Conservation (phyloP, 2,113 vertebrate genomes). For the Pedionomus torquatus region DNA sequence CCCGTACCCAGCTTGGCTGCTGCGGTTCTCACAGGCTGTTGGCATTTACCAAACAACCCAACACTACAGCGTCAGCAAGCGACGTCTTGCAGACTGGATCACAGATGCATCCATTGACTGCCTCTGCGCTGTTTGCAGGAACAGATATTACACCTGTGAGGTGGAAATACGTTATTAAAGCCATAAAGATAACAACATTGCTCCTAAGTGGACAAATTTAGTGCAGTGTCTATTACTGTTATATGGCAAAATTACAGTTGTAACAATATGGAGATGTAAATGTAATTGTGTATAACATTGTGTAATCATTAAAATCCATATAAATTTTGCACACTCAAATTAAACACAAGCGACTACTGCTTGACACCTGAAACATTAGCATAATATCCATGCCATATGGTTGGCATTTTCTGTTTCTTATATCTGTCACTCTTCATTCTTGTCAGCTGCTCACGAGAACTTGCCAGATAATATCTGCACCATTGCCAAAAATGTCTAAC, state of each 20-base stretch:
- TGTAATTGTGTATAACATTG: slow-evolving; percentile 48
- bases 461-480: slow-evolving; percentile 59
- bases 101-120: accelerated
- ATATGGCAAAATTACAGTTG: slow-evolving; percentile 32
- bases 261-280: slow-evolving; percentile 52
- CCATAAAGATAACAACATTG: slow-evolving; percentile 6
- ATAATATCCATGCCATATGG: slow-evolving; percentile 66
- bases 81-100: neutral
- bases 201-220: slow-evolving; percentile 28
- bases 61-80: accelerated
- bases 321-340: slow-evolving; percentile 52
- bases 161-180: neutral
- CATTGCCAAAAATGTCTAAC: slow-evolving; percentile 55
- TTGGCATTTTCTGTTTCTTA: slow-evolving; percentile 61
- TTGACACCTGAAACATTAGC: slow-evolving; percentile 64
- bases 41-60: neutral
- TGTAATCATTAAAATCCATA: slow-evolving; percentile 55
- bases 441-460: slow-evolving; percentile 49
- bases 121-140: neutral
- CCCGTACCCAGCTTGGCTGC: neutral
- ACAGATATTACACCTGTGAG: slow-evolving; percentile 1
- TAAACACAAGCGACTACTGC: slow-evolving; percentile 21
- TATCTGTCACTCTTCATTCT: slow-evolving; percentile 65
- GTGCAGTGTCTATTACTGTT: neutral
- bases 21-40: neutral